These are phyloP conservation scores for Mastigias papua DNA, from an alignment of 30 jellyfish, hydroid and myxozoan genomes.

Conservation along the genomic window DNA sequence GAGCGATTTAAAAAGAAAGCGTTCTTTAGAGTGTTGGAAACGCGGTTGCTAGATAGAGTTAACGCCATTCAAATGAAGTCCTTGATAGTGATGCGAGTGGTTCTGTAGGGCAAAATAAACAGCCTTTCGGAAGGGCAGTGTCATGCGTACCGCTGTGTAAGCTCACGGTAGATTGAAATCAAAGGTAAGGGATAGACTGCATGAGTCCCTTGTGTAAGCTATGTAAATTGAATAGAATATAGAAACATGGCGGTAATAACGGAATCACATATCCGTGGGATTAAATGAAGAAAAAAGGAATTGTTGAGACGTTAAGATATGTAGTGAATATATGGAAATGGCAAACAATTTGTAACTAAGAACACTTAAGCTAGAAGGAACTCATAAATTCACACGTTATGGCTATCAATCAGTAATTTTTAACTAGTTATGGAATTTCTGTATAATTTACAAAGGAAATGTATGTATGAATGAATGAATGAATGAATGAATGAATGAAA, in stretches of 20 bases:
- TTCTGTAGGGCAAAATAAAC: slow-evolving; percentile 14
- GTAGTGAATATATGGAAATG: too few species aligned
- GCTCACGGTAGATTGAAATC: not conserved
- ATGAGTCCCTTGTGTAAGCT: not conserved
- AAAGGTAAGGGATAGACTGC: not conserved
- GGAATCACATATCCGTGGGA: too few species aligned
- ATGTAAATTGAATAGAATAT: too few species aligned
- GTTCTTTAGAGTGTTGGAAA: slow-evolving; percentile 23
- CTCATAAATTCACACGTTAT: too few species aligned
- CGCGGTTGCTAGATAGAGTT: slow-evolving; percentile 20
- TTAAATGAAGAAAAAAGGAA: too few species aligned
- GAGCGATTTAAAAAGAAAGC: slow-evolving; percentile 24
- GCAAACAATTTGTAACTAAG: too few species aligned
- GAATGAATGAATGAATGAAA: not conserved
- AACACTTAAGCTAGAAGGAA: too few species aligned
- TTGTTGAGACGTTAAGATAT: too few species aligned
- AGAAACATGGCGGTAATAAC: too few species aligned
- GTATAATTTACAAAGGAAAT: not conserved
- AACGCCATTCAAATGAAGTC: slow-evolving; percentile 22
- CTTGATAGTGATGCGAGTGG: slow-evolving; percentile 1
- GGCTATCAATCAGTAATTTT: not conserved
- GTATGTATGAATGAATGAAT: not conserved
- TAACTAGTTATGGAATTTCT: not conserved
- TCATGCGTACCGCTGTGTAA: slow-evolving; percentile 17
- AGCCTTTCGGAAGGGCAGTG: slow-evolving; percentile 41